Evolutionary conservation across 2,113 vertebrate genomes (phyloP), one percentile per base, ranked within the genome.

Genomic region (Hoplias malabaricus): DNA sequence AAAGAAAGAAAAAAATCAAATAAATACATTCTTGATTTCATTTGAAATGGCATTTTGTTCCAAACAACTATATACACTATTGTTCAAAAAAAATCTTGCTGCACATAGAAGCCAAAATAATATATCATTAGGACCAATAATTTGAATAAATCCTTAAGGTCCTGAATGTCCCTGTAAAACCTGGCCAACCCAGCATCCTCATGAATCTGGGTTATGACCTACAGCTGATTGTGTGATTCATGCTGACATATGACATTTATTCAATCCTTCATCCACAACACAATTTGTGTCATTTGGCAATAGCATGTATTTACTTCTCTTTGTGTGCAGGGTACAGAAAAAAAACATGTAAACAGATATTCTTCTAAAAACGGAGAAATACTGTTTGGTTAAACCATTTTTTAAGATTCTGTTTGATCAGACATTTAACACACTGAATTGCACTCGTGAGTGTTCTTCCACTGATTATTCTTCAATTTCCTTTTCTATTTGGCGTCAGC

Each of bases 1-100:
- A 46, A 59, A 3, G 23, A 40, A 57, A 46, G 42, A 77, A 67
- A 73, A 23, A 68, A 65, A 79, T 76, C 81, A 62, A 83, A 81
- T 84, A 84, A 84, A 84, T 84, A 84, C 83, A 84, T 81, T 79
- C 75, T 81, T 36, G 57, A 76, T 81, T 84, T 78, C 75, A 78
- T 29, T 33, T 68, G 40, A 80, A 76, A 78, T 66, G 54, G 57
- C 57, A 75, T 76, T 56, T 23, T 31, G 71, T 65, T 78, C 25
- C 75, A 75, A 78, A 78, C 67, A 70, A 42, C 71, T 75, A 81
- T 69, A 73, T 57, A 84, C 68, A 69, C n/a, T 65, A 63, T 69
- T 33, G 23, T 74, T 77, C 57, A 71, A 23, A 69, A 33, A 69
- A 46, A 48, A 43, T 59, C 42, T 19, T 46, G 6, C 67, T n/a